A percentile compares a stretch with the other conserved stretches of the same genome.
Conservation (phyloP, 2,797 vertebrate species). For the Meriones psammophilus region DNA sequence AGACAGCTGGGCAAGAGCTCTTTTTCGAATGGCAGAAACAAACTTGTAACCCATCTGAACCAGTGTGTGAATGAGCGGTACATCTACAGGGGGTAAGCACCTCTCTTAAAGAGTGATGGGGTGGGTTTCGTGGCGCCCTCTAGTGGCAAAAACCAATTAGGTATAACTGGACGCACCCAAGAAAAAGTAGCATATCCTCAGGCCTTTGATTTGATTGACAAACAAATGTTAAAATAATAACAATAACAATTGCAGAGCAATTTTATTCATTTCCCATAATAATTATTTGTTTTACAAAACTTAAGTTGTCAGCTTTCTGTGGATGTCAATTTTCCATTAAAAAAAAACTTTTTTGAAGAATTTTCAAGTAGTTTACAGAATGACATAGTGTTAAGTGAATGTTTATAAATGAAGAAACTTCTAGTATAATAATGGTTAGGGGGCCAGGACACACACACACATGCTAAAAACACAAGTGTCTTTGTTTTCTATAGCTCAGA, state of each 20-base stretch:
- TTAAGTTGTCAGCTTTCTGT: not conserved
- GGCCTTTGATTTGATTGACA: not conserved
- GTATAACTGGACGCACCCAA: not conserved
- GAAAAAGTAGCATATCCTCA: not conserved
- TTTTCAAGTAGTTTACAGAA: slow-evolving; percentile 54
- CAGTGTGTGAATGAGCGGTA: not conserved
- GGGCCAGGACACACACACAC: not conserved
- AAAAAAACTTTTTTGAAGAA: slow-evolving; percentile 40
- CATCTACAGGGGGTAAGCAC: slow-evolving; percentile 7
- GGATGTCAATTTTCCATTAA: not conserved
- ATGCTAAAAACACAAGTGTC: not conserved
- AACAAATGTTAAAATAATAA: slow-evolving; percentile 19
- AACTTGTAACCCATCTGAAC: not conserved
- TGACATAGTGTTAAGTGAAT: not conserved
- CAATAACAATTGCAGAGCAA: not conserved
- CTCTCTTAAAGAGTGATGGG: not conserved
- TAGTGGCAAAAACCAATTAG: slow-evolving; percentile 71
- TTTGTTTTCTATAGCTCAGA: not conserved
- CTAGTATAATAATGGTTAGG: not conserved
- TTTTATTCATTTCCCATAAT: slow-evolving; percentile 34
- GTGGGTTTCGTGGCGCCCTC: slow-evolving; percentile 70
- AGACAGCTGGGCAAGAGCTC: not conserved
- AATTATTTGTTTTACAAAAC: slow-evolving; percentile 1
- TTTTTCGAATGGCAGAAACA: not conserved
- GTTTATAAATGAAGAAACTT: slow-evolving; percentile 11